Evolutionary conservation across 2,797 vertebrate genomes (phyloP).

Genomic region (Benthosema pterotum): DNA sequence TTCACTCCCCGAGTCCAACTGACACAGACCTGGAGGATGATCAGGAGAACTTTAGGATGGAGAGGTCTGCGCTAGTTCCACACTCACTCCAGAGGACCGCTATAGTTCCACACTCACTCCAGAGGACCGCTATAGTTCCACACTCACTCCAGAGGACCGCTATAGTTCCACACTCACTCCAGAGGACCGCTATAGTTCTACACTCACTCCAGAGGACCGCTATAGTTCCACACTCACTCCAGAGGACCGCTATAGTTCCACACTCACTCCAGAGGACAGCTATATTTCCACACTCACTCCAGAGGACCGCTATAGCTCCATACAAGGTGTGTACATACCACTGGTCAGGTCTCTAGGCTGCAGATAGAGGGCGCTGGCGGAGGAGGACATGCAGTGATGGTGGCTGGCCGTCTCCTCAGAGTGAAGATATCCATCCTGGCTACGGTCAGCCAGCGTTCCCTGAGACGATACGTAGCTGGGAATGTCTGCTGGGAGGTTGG

Average conservation of each 20-base stretch:
- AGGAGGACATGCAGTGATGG: constrained; percentile 88
- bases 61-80: neutral
- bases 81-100: too few species aligned
- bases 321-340: too few species aligned
- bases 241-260: too few species aligned
- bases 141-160: too few species aligned
- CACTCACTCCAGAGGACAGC: too few species aligned
- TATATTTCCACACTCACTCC: neutral
- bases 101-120: too few species aligned
- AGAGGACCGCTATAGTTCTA: too few species aligned
- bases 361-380: constrained; percentile 88
- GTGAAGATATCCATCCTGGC: constrained; percentile 89
- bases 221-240: too few species aligned
- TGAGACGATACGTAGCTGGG: constrained; percentile 97
- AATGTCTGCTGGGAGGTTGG: constrained; percentile 94
- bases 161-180: too few species aligned
- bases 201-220: too few species aligned
- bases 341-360: constrained; percentile 85
- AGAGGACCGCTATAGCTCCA: neutral
- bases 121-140: too few species aligned
- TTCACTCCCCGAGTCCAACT: constrained; percentile 90
- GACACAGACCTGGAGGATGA: constrained; percentile 80
- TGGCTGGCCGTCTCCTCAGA: constrained; percentile 93
- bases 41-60: neutral
- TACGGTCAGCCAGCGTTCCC: constrained; percentile 93